Percentiles rank a stretch among this genome's conserved stretches.
phyloP scores from a whole-genome alignment of 2,797 vertebrate genomes.

The Onychomys torridus region DNA sequence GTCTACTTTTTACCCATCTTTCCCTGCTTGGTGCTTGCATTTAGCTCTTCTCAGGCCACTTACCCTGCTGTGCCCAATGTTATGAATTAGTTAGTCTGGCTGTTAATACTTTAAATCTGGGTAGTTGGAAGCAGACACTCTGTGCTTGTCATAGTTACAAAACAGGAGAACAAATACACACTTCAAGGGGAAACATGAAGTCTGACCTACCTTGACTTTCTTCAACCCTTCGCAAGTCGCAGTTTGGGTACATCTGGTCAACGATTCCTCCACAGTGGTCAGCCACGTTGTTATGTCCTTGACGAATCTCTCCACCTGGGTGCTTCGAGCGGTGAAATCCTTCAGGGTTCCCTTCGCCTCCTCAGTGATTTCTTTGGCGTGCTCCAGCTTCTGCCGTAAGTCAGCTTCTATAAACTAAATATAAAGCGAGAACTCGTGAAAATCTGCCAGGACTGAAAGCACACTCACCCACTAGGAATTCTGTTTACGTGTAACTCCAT shows the following conservation, averaged over 20 bases:
- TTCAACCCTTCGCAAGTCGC: conserved; percentile 90
- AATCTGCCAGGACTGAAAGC: not conserved
- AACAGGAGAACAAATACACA: not conserved
- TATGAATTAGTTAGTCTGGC: not conserved
- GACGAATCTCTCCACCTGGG: conserved; percentile 92
- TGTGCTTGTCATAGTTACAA: not conserved
- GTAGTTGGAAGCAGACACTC: not conserved
- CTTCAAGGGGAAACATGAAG: not conserved
- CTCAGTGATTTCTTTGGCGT: conserved; percentile 92
- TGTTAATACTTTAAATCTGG: not conserved
- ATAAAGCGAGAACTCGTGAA: conserved; percentile 19
- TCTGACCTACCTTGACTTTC: conserved; percentile 91
- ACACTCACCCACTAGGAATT: not conserved
- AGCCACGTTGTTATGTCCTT: conserved; percentile 91
- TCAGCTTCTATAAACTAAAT: conserved; percentile 94
- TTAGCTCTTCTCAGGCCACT: not conserved
- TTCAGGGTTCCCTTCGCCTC: conserved; percentile 92
- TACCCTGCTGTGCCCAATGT: not conserved
- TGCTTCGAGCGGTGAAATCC: conserved; percentile 93
- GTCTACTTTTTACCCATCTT: not conserved
- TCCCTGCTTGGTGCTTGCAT: not conserved
- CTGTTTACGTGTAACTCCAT: not conserved
- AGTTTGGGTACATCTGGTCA: conserved; percentile 88
- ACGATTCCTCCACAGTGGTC: conserved; percentile 89
- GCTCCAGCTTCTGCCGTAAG: conserved; percentile 94